phyloP scores from a whole-genome alignment of 2,888 invertebrate genomes.

The Philonicus albiceps region DNA sequence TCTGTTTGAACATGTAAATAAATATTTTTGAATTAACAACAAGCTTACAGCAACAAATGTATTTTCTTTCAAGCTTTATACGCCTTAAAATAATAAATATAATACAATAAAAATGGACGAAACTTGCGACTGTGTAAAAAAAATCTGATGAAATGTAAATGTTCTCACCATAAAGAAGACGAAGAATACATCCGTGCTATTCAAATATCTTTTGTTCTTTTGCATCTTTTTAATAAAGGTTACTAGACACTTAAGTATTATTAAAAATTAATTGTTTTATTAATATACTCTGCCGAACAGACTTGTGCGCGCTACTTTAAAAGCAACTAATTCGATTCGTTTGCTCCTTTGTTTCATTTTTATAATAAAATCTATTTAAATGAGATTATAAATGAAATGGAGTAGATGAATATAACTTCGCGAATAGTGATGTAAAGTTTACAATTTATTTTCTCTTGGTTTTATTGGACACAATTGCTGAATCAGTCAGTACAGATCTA shows the following conservation, averaged over 20 bases:
- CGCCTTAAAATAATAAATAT: slow-evolving; percentile 26
- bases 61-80: not conserved
- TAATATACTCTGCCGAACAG: slow-evolving; percentile 29
- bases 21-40: slow-evolving; percentile 38
- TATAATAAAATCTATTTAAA: not conserved
- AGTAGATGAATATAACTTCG: not conserved
- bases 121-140: slow-evolving; percentile 12
- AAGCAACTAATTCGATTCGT: not conserved
- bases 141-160: slow-evolving; percentile 6
- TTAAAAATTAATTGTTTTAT: not conserved
- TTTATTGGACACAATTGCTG: too few relatives aligned
- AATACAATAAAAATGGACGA: slow-evolving; percentile 37
- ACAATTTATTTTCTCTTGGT: not conserved
- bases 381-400: not conserved
- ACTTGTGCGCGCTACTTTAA: slow-evolving; percentile 29
- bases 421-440: not conserved
- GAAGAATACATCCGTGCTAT: not conserved
- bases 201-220: not conserved
- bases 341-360: not conserved
- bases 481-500: too few relatives aligned
- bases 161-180: not conserved
- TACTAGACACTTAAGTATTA: not conserved
- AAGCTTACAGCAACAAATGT: slow-evolving; percentile 39
- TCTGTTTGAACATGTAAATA: slow-evolving; percentile 37
- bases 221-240: not conserved